Evolutionary conservation across 2,797 vertebrate genomes (phyloP).

Genomic region (Echiichthys vipera): DNA sequence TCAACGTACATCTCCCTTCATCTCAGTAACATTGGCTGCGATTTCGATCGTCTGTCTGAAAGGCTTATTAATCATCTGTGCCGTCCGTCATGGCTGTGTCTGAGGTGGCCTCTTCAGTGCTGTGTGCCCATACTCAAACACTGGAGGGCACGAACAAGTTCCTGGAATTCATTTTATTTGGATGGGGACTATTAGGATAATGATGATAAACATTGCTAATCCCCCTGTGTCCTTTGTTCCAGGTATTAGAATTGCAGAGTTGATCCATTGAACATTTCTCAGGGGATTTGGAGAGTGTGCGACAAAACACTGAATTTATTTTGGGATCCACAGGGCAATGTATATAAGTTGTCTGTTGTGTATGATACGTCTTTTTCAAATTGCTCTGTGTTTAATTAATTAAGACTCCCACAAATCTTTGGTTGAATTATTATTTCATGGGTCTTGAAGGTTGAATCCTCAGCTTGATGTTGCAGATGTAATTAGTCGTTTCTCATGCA

Average conservation of each 20-base stretch:
- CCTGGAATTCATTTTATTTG: conserved; percentile 68
- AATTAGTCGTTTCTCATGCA: conserved; percentile 28
- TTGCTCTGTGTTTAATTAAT: conserved; percentile 58
- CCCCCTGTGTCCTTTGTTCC: conserved; percentile 60
- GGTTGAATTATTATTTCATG: conserved; percentile 20
- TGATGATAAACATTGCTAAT: conserved; percentile 76
- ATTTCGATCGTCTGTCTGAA: conserved; percentile 25
- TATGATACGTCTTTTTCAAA: conserved; percentile 50
- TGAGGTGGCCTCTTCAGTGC: conserved; percentile 20
- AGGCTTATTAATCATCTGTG: conserved; percentile 65
- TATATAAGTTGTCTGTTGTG: conserved; percentile 48
- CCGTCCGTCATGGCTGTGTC: conserved; percentile 52
- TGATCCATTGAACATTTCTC: conserved; percentile 72
- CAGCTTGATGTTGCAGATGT: conserved; percentile 22
- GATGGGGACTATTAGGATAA: conserved; percentile 66
- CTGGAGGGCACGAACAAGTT: conserved; percentile 33
- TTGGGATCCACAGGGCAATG: conserved; percentile 42
- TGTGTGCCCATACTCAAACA: neutral
- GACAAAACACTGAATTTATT: conserved; percentile 52
- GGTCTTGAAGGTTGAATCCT: conserved; percentile 24
- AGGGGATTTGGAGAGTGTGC: conserved; percentile 47
- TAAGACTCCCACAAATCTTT: conserved; percentile 37
- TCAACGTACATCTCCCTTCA: conserved; percentile 3
- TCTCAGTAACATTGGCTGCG: conserved; percentile 43
- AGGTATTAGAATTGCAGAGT: conserved; percentile 61